Conservation (phyloP, 2,797 vertebrate genomes). For the Urophycis tenuis region DNA sequence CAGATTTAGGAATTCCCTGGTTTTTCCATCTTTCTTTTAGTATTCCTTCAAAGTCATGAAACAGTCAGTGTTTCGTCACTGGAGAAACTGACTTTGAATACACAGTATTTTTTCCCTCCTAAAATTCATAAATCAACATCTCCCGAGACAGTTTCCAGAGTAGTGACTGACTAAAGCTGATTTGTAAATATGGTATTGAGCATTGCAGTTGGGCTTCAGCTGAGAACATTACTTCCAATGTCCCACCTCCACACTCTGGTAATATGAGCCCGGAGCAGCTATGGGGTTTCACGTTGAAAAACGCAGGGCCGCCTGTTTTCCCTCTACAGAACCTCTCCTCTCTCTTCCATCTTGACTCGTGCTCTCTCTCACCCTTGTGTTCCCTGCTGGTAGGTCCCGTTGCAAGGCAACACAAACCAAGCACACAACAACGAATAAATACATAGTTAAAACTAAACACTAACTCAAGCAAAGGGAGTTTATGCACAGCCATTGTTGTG, state of each 20-base stretch:
- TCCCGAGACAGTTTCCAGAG: not conserved
- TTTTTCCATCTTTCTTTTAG: not conserved
- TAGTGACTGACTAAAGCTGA: conserved; percentile 12
- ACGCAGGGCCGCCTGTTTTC: conserved; percentile 73
- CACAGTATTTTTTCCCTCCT: not conserved
- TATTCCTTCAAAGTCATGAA: not conserved
- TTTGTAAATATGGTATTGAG: conserved; percentile 31
- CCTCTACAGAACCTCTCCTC: conserved; percentile 52
- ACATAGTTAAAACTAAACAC: conserved; percentile 24
- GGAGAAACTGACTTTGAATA: not conserved
- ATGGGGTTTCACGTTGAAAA: conserved; percentile 66
- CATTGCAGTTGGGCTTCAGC: conserved; percentile 44
- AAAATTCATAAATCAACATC: not conserved
- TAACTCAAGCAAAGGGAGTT: not conserved
- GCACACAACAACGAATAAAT: conserved; percentile 31
- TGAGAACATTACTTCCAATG: conserved; percentile 50
- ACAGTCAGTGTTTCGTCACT: not conserved
- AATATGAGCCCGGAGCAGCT: conserved; percentile 69
- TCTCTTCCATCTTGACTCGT: conserved; percentile 41
- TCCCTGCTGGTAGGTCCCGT: conserved; percentile 29
- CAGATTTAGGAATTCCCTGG: not conserved
- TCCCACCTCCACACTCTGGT: conserved; percentile 70
- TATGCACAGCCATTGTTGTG: conserved; percentile 14
- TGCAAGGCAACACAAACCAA: conserved; percentile 36
- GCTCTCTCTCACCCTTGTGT: conserved; percentile 41